Conservation (phyloP, 1,140 invertebrate species). For the Thrips palmi region DNA sequence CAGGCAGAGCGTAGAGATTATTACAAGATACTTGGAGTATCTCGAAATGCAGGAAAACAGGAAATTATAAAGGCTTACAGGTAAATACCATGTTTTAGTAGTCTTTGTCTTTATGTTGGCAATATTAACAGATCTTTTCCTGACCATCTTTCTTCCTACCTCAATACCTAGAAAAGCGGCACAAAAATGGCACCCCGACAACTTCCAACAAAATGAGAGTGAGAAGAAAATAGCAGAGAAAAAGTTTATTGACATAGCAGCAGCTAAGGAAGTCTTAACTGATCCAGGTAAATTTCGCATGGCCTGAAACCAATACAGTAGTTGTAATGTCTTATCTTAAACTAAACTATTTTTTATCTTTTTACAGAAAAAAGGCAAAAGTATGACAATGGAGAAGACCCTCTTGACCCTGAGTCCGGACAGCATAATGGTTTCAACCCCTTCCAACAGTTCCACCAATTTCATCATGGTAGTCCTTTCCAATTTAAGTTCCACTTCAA, state of each 20-base stretch:
- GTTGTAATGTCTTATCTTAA: neutral
- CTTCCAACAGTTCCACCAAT: constrained; percentile 65
- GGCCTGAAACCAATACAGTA: neutral
- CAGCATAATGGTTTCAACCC: constrained; percentile 52
- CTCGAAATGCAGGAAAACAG: constrained; percentile 71
- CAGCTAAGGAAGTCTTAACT: constrained; percentile 88
- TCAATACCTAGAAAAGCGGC: constrained; percentile 91
- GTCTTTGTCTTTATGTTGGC: constrained; percentile 7
- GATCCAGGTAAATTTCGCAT: constrained; percentile 39
- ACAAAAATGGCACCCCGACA: constrained; percentile 98
- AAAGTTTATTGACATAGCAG: constrained; percentile 97
- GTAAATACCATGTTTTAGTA: constrained; percentile 21
- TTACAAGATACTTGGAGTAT: constrained; percentile 89
- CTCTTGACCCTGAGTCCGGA: constrained; percentile 81
- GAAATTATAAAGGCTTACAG: constrained; percentile 92
- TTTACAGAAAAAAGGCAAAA: constrained; percentile 68
- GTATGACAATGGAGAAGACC: constrained; percentile 92
- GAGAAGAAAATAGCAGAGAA: constrained; percentile 91
- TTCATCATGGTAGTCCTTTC: constrained; percentile 70
- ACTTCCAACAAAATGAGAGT: constrained; percentile 71
- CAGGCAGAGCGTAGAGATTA: constrained; percentile 88
- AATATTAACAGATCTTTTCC: constrained; percentile 9
- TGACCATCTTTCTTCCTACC: too few relatives aligned
- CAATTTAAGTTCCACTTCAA: constrained; percentile 96
- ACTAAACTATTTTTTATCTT: constrained; percentile 7